phyloP scores from a whole-genome alignment of 2,113 vertebrate species.

The Trinectes maculatus region DNA sequence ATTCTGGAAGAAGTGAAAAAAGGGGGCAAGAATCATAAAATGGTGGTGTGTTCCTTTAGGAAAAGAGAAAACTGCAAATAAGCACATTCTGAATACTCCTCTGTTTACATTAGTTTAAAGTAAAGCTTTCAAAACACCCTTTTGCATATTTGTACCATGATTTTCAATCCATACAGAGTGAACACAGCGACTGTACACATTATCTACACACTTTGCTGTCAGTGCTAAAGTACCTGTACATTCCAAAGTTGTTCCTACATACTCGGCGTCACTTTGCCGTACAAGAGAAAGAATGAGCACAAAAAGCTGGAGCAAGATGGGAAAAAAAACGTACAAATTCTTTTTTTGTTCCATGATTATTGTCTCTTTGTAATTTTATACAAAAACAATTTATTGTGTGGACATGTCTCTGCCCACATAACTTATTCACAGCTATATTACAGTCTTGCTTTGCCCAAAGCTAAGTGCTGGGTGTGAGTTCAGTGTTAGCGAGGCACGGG shows the following conservation, averaged over 20 bases:
- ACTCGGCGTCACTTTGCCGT: conserved; percentile 75
- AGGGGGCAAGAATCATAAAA: too few relatives aligned
- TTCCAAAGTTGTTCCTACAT: conserved; percentile 61
- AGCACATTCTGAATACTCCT: conserved; percentile 89
- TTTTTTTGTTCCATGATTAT: conserved; percentile 56
- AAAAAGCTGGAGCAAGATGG: conserved; percentile 74
- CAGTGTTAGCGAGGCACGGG: conserved; percentile 64
- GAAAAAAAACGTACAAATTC: conserved; percentile 82
- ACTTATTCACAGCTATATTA: conserved; percentile 82
- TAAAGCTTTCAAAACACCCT: conserved; percentile 99
- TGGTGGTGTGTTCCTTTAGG: too few relatives aligned
- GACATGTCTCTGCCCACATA: conserved; percentile 51
- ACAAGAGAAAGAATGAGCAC: conserved; percentile 83
- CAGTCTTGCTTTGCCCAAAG: conserved; percentile 74
- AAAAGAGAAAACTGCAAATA: conserved; percentile 83
- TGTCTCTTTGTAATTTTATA: conserved; percentile 68
- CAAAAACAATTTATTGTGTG: conserved; percentile 66
- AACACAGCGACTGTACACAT: conserved; percentile 85
- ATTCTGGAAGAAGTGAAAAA: too few relatives aligned
- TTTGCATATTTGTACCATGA: conserved; percentile 99
- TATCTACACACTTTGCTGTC: conserved; percentile 88
- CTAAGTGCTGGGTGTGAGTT: conserved; percentile 80
- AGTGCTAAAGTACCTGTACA: conserved; percentile 75
- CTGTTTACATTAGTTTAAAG: conserved; percentile 97
- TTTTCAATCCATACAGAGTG: conserved; percentile 86